Evolutionary conservation across 2,888 invertebrate genomes (phyloP).

Genomic region (Nomada ferruginata): DNA sequence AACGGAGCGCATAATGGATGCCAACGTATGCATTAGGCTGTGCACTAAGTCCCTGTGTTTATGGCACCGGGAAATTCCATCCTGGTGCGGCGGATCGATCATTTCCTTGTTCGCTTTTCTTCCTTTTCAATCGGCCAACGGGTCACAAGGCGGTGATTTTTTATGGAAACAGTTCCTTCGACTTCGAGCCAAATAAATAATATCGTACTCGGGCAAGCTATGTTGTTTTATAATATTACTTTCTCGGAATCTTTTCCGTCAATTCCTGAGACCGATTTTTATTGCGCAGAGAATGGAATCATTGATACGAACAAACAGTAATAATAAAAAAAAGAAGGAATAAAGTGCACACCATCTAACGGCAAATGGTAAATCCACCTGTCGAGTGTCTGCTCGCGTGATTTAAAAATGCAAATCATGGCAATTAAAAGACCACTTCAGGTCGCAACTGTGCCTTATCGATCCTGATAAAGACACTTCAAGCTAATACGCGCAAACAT

Average conservation of each 20-base stretch:
- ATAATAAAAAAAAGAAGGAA: no score
- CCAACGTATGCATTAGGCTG: background rate
- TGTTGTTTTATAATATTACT: no score
- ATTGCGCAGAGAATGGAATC: no score
- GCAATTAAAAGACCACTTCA: conserved; percentile 21
- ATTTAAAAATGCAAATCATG: conserved; percentile 15
- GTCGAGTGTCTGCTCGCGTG: background rate
- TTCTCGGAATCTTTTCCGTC: no score
- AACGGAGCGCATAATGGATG: background rate
- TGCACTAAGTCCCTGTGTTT: conserved; percentile 1
- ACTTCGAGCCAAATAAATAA: background rate
- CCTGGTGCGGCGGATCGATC: background rate
- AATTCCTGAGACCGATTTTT: no score
- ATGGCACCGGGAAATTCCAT: conserved; percentile 14
- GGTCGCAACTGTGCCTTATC: conserved; percentile 15
- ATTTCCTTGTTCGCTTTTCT: background rate
- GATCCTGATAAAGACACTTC: conserved; percentile 34
- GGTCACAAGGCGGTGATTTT: background rate
- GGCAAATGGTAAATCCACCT: conserved; percentile 4
- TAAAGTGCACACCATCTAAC: background rate
- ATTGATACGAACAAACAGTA: no score
- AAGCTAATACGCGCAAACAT: conserved; percentile 1
- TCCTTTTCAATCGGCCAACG: background rate
- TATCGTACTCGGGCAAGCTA: no score
- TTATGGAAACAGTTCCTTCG: background rate